These are phyloP conservation scores for Crotophaga sulcirostris DNA, from an alignment of 2,113 vertebrate genomes.

Conservation along the genomic window DNA sequence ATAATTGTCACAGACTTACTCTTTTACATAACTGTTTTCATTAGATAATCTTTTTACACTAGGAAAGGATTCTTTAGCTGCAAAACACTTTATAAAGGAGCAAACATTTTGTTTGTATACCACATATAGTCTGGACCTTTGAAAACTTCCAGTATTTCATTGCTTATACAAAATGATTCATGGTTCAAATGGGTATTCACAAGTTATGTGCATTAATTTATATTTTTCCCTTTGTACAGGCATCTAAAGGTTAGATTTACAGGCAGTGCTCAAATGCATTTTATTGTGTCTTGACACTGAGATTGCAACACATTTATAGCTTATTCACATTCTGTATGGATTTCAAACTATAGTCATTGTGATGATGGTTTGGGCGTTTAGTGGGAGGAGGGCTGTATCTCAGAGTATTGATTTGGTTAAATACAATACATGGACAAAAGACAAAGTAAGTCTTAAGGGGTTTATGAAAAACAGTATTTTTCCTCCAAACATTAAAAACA, in stretches of 20 bases:
- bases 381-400: neutral
- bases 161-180: slow-evolving; percentile 36
- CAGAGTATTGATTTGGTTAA: slow-evolving; percentile 2
- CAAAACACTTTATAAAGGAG: slow-evolving; percentile 36
- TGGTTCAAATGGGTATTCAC: slow-evolving; percentile 3
- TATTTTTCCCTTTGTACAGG: neutral
- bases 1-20: neutral
- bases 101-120: slow-evolving; percentile 38
- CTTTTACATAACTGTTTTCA: slow-evolving; percentile 7
- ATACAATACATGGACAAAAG: neutral
- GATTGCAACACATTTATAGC: neutral
- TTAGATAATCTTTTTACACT: neutral
- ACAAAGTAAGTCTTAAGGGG: neutral
- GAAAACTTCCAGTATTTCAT: slow-evolving; percentile 34
- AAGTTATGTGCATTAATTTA: neutral
- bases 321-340: neutral
- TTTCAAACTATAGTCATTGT: slow-evolving; percentile 10
- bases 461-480: neutral
- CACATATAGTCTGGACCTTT: slow-evolving; percentile 27
- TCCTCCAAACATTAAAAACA: neutral
- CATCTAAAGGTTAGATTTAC: neutral
- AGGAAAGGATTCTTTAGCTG: slow-evolving; percentile 20
- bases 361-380: neutral
- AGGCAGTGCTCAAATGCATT: neutral
- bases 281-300: slow-evolving; percentile 16